phyloP scores from a whole-genome alignment of 2,113 vertebrate genomes.

The Hassar affinis region DNA sequence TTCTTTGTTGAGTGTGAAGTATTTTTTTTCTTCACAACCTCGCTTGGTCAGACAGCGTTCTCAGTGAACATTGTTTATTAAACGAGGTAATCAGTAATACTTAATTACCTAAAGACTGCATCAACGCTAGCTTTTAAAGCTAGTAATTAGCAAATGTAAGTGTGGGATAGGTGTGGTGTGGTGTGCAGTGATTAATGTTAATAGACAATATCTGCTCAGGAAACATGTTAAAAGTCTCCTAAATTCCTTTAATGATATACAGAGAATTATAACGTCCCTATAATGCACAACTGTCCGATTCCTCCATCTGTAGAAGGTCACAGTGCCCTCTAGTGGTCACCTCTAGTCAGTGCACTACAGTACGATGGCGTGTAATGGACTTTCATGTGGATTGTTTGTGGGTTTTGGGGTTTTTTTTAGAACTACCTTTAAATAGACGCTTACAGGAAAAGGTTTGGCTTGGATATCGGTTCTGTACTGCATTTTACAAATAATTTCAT shows the following conservation, averaged over 20 bases:
- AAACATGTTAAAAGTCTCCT: not conserved
- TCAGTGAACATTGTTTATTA: not conserved
- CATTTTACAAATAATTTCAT: not conserved
- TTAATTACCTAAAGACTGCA: not conserved
- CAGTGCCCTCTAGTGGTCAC: conserved; percentile 43
- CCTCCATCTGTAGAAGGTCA: not conserved
- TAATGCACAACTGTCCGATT: not conserved
- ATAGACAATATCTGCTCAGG: not conserved
- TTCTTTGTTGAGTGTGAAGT: not conserved
- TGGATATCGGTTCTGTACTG: conserved; percentile 2
- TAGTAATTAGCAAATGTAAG: not conserved
- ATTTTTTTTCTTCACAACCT: too few relatives aligned
- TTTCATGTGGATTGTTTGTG: not conserved
- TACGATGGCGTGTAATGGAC: not conserved
- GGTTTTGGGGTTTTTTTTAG: not conserved
- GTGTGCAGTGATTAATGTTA: too few relatives aligned
- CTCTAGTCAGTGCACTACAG: not conserved
- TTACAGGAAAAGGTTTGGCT: not conserved
- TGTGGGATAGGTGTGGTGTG: not conserved
- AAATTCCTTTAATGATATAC: not conserved
- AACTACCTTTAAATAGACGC: not conserved
- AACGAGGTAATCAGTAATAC: not conserved
- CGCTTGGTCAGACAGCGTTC: not conserved
- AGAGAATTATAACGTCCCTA: too few relatives aligned
- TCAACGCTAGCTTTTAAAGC: not conserved